A percentile compares a stretch with the other conserved stretches of the same genome.
Conservation (phyloP, 1,140 invertebrate genomes). For the Tetramorium simillimum region DNA sequence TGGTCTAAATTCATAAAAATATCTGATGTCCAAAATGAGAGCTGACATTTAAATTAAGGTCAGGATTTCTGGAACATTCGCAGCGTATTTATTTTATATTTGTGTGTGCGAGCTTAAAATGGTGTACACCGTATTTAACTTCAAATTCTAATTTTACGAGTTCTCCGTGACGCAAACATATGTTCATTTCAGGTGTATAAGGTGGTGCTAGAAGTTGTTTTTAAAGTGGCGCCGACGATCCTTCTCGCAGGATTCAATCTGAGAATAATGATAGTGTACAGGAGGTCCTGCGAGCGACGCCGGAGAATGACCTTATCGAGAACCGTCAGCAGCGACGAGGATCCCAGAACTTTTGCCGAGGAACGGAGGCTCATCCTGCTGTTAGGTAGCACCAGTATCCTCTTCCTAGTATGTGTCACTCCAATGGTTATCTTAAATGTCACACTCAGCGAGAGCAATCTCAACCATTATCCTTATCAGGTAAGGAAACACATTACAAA, state of each 20-base stretch:
- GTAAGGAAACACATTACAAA: conserved; percentile 76
- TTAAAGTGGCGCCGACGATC: conserved; percentile 89
- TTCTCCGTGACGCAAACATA: background rate
- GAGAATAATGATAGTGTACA: conserved; percentile 89
- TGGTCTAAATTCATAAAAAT: background rate
- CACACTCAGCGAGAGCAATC: conserved; percentile 88
- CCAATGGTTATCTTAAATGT: conserved; percentile 91
- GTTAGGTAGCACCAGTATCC: conserved; percentile 90
- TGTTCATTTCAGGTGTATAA: conserved; percentile 85
- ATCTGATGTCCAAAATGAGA: background rate
- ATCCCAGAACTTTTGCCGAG: conserved; percentile 89
- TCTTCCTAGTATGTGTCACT: conserved; percentile 91
- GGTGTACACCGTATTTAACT: background rate
- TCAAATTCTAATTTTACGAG: background rate
- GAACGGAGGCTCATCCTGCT: conserved; percentile 90
- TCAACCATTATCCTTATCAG: conserved; percentile 88
- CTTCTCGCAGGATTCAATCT: conserved; percentile 89
- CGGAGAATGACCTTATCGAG: conserved; percentile 88
- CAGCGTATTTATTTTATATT: background rate
- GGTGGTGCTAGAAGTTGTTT: conserved; percentile 88
- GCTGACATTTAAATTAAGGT: conserved; percentile 29
- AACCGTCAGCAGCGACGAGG: conserved; percentile 86
- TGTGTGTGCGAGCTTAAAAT: conserved; percentile 13
- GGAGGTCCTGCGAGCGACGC: conserved; percentile 88
- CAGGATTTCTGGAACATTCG: background rate